phyloP scores from a whole-genome alignment of 2,113 vertebrate species.

The Sminthopsis crassicaudata region DNA sequence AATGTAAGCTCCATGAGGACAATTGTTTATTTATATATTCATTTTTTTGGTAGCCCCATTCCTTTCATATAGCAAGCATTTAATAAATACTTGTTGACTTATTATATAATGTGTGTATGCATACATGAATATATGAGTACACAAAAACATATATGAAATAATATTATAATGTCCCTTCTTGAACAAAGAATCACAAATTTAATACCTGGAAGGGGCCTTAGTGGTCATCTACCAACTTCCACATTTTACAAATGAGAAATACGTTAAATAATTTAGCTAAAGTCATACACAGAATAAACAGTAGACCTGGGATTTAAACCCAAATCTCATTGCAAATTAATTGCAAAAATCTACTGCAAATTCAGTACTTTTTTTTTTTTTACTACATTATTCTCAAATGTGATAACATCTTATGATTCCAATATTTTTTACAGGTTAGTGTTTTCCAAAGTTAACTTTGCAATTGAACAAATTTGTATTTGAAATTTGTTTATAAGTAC shows the following conservation, averaged over 20 bases:
- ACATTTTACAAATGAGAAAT: neutral
- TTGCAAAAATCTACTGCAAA: neutral
- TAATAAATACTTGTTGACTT: neutral
- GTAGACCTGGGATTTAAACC: neutral
- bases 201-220: neutral
- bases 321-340: neutral
- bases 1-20: neutral
- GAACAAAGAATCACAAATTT: neutral
- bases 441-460: neutral
- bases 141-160: neutral
- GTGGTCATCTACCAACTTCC: neutral
- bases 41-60: neutral
- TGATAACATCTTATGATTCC: neutral
- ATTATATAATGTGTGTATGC: too few relatives aligned
- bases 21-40: neutral
- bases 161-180: neutral
- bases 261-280: neutral
- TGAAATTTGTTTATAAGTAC: neutral
- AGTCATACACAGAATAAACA: neutral
- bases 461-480: neutral
- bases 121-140: neutral
- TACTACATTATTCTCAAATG: neutral
- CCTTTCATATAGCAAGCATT: neutral
- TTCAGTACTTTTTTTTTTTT: neutral
- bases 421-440: neutral